phyloP scores from a whole-genome alignment of 1,140 invertebrate genomes.

The Diorhabda elongata region DNA sequence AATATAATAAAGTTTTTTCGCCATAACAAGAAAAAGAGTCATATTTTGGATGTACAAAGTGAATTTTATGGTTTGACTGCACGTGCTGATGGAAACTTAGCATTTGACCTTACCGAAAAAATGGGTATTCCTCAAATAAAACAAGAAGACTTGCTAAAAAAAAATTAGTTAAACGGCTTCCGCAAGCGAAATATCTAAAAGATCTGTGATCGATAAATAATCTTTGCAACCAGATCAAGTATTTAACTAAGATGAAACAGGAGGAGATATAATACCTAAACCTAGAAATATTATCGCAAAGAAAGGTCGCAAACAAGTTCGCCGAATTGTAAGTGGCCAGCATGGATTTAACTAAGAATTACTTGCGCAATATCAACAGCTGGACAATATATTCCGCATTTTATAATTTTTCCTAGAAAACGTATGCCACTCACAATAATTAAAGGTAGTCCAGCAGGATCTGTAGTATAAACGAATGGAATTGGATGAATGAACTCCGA shows the following conservation, averaged over 20 bases:
- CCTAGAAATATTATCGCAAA: conserved; percentile 32
- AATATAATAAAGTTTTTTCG: conserved; percentile 18
- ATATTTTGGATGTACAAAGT: conserved; percentile 23
- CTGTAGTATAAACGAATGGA: conserved; percentile 28
- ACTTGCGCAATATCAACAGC: conserved; percentile 36
- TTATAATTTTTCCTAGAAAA: background rate
- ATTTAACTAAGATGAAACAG: no score
- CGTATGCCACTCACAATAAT: background rate
- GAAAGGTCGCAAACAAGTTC: conserved; percentile 45
- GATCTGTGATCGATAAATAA: background rate
- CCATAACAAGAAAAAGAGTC: conserved; percentile 21
- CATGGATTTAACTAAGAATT: no score
- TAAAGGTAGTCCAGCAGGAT: conserved; percentile 24
- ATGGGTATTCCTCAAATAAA: no score
- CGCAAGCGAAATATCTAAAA: conserved; percentile 10
- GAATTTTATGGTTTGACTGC: conserved; percentile 28
- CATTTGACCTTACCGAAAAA: conserved; percentile 17
- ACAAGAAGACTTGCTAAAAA: no score
- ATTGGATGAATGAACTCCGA: conserved; percentile 35
- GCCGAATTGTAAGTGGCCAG: conserved; percentile 26
- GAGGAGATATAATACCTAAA: no score
- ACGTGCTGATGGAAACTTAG: conserved; percentile 23
- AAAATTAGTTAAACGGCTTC: no score
- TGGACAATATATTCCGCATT: conserved; percentile 12
- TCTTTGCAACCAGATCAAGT: conserved; percentile 4